These are phyloP conservation scores for Trichechus manatus DNA, from an alignment of 2,113 vertebrate species.

Conservation along the genomic window DNA sequence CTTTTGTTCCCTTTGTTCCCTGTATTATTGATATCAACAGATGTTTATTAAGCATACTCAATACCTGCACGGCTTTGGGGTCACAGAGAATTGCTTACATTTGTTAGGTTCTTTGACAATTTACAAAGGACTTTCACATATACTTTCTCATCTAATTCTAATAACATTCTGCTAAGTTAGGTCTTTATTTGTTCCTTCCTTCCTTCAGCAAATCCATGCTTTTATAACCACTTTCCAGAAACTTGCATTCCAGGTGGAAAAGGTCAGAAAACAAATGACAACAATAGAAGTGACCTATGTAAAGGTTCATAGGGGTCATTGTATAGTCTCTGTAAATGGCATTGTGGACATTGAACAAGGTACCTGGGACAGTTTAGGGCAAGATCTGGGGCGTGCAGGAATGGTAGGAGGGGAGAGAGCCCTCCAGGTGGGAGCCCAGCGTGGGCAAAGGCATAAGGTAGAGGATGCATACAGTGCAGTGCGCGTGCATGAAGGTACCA, in stretches of 20 bases:
- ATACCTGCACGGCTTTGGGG: not conserved
- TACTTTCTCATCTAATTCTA: not conserved
- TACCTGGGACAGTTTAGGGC: not conserved
- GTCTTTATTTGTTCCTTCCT: not conserved
- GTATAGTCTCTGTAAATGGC: not conserved
- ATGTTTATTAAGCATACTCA: not conserved
- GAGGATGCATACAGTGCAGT: fast-evolving
- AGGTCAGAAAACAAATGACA: not conserved
- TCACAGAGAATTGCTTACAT: not conserved
- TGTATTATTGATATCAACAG: not conserved
- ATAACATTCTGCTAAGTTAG: not conserved
- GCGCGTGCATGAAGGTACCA: fast-evolving
- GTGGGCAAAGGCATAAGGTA: not conserved
- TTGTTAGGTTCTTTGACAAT: not conserved
- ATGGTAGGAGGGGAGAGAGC: not conserved
- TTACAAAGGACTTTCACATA: not conserved
- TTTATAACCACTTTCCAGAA: not conserved
- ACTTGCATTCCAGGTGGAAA: not conserved
- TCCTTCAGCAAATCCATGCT: not conserved
- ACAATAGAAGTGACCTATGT: not conserved
- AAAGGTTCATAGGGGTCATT: not conserved
- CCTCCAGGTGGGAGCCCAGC: not conserved
- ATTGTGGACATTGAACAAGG: not conserved
- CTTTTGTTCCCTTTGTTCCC: not conserved
- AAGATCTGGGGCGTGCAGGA: not conserved